Evolutionary conservation across 2,113 vertebrate species (phyloP).

Genomic region (Pandion haliaetus): DNA sequence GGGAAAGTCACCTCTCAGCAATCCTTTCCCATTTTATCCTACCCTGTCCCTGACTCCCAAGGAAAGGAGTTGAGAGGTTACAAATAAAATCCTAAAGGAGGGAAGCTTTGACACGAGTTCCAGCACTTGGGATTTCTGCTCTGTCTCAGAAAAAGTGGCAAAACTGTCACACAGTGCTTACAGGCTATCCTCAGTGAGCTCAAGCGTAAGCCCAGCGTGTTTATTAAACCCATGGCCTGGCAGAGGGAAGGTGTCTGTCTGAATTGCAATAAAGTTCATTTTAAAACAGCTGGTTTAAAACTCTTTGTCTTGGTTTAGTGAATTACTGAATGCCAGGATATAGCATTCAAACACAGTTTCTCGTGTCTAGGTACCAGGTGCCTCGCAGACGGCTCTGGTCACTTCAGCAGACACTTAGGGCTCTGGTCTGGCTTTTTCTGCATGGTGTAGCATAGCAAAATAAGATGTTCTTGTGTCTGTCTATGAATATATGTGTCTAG

Average conservation of each 20-base stretch:
- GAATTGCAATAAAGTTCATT: constrained; percentile 8
- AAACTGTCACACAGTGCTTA: constrained; percentile 42
- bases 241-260: neutral
- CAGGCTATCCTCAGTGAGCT: constrained; percentile 30
- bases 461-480: neutral
- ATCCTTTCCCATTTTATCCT: neutral
- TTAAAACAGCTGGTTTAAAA: neutral
- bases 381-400: neutral
- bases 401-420: neutral
- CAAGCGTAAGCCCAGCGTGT: constrained; percentile 27
- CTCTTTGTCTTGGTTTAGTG: neutral
- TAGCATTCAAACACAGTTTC: neutral
- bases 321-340: neutral
- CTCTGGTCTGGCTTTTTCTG: neutral
- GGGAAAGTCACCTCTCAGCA: neutral
- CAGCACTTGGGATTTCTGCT: constrained; percentile 26
- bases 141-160: constrained; percentile 18
- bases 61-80: neutral
- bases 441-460: neutral
- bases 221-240: neutral
- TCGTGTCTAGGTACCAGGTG: neutral
- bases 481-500: neutral
- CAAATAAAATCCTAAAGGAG: neutral
- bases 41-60: neutral
- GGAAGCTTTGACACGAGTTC: neutral